Conservation (phyloP, 92 coral and sea anemone genomes). For the Isaurus tuberculatus region DNA sequence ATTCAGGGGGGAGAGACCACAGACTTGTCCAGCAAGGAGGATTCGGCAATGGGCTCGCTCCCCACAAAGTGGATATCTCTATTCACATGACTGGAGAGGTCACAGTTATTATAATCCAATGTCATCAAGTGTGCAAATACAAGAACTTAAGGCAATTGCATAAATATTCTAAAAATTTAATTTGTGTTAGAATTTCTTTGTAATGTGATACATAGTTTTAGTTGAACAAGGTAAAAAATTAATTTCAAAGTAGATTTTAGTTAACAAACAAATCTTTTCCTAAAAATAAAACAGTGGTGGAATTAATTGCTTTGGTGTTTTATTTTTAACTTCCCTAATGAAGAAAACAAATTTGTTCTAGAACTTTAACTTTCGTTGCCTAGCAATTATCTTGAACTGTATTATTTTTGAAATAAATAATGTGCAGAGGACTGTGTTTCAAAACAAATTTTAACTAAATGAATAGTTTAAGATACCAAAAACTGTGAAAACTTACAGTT, state of each 20-base stretch:
- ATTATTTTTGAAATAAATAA: neutral
- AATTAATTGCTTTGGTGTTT: neutral
- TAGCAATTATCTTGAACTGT: neutral
- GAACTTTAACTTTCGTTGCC: neutral
- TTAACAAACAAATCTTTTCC: neutral
- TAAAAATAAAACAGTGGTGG: neutral
- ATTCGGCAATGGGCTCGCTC: constrained; percentile 74
- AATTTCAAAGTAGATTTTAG: neutral
- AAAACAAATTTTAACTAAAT: neutral
- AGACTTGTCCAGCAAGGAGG: constrained; percentile 85
- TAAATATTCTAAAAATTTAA: neutral
- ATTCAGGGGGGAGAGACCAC: constrained; percentile 89
- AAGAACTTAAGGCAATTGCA: constrained; percentile 48
- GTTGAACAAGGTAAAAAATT: neutral
- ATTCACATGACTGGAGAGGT: constrained; percentile 81
- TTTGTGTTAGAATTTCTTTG: neutral
- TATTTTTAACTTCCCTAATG: neutral
- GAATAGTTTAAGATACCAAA: neutral
- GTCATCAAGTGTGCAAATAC: constrained; percentile 69
- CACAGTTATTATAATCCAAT: constrained; percentile 83
- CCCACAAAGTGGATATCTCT: constrained; percentile 78
- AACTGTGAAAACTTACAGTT: neutral
- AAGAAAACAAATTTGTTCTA: neutral
- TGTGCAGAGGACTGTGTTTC: neutral
- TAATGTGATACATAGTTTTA: neutral